These are phyloP conservation scores for Agrochola circellaris DNA, from an alignment of 2,888 invertebrate species.

Conservation along the genomic window DNA sequence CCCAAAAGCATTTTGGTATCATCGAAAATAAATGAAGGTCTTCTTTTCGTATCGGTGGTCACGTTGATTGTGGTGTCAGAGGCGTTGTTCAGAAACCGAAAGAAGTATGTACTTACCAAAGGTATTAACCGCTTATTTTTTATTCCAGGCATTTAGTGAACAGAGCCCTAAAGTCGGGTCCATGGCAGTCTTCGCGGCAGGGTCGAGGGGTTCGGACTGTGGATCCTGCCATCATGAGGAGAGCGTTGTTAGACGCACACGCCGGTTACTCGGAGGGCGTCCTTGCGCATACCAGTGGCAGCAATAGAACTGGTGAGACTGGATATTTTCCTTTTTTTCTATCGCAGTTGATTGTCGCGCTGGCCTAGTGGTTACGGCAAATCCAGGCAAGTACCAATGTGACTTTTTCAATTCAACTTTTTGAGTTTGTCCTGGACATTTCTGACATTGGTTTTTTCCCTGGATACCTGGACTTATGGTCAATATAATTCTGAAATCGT, in stretches of 20 bases:
- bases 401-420: too few relatives aligned
- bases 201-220: slow-evolving; percentile 92
- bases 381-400: too few relatives aligned
- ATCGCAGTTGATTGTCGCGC: too few relatives aligned
- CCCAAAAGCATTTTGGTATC: neutral
- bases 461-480: too few relatives aligned
- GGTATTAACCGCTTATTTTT: neutral
- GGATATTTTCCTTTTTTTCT: neutral
- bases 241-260: slow-evolving; percentile 91
- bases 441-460: too few relatives aligned
- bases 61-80: neutral
- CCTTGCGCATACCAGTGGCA: slow-evolving; percentile 62
- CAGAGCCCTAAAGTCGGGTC: slow-evolving; percentile 92
- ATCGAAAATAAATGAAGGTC: neutral
- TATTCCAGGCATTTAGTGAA: slow-evolving; percentile 94
- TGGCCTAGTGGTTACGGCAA: too few relatives aligned
- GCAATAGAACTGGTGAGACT: slow-evolving; percentile 79
- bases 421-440: too few relatives aligned
- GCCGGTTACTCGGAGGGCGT: slow-evolving; percentile 79
- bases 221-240: slow-evolving; percentile 94
- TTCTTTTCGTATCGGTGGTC: neutral
- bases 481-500: too few relatives aligned
- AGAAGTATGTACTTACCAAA: neutral
- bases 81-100: neutral
- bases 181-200: slow-evolving; percentile 93